Base-by-base conservation (phyloP, 2,113 vertebrate genomes). In the Apaloderma vittatum region DNA sequence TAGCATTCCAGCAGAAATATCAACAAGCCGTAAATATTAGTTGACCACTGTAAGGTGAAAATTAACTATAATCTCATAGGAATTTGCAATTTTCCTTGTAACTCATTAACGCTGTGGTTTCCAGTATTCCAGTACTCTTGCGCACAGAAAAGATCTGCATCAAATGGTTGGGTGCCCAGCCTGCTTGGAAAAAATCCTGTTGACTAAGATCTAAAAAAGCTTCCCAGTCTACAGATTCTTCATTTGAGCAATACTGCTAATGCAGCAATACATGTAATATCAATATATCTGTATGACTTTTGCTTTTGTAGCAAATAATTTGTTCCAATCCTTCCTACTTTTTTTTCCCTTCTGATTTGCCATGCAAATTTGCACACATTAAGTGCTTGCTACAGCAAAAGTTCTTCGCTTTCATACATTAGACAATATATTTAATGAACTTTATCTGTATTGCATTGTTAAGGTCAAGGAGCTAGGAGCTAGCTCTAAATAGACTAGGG, bases 371-470 rank as follows among this genome's bases (percentile, higher is more conserved):
- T n/a, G n/a, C 66, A 52, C 49, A 58, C 2, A 1, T 87, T 89
- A 95, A 97, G 67, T 95, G 93, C 91, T 97, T 91, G 83, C 82
- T 70, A 45, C 75, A 94, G 85, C 91, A 96, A 91, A 96, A 94
- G 49, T 73, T 79, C 73, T 34, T 92, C 2, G 2, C 54, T 92
- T 75, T 92, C 26, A 26, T 90, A 57, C 77, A 49, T 88, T 26
- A 81, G 52, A 88, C 66, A 93, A 87, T 96, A 81, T 78, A 70
- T 72, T 95, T 96, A 96, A 98, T 97, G 87, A 93, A 82, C 86
- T 94, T 96, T 70, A 83, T 77, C 66, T 78, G 34, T 46, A 91
- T 49, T 77, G 62, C 32, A 49, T 87, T 88, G 54, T 84, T 95
- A 76, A 73, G 74, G 52, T 30, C 76, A 92, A 59, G 55, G 70